Percentiles rank a stretch among this genome's conserved stretches.
These are phyloP conservation scores for Dipodomys merriami DNA, from an alignment of 2,113 vertebrate genomes.

Conservation along the genomic window DNA sequence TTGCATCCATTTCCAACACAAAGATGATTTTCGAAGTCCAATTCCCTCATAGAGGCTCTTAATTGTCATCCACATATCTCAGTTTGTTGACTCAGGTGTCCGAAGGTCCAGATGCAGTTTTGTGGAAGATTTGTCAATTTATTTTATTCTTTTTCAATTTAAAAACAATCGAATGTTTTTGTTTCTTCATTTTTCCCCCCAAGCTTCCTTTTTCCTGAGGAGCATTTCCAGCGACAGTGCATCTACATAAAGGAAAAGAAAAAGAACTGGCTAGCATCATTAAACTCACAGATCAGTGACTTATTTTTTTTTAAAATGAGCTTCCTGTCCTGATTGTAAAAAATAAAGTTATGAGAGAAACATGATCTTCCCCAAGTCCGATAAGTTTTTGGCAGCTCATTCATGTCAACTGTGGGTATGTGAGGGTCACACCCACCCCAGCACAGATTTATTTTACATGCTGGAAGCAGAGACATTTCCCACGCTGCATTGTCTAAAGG, in stretches of 20 bases:
- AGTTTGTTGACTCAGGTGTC: constrained; percentile 39
- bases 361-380: constrained; percentile 21
- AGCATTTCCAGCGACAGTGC: constrained; percentile 52
- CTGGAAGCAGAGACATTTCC: neutral
- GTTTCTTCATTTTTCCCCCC: constrained; percentile 46
- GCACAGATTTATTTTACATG: constrained; percentile 17
- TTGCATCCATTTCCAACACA: constrained; percentile 38
- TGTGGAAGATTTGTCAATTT: constrained; percentile 11
- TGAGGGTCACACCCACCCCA: constrained; percentile 31
- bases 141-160: neutral
- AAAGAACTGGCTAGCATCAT: neutral
- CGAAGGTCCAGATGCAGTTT: neutral
- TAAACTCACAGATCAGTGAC: constrained; percentile 71
- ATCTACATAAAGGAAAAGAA: constrained; percentile 41
- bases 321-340: constrained; percentile 49
- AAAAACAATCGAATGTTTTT: neutral
- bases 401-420: constrained; percentile 41
- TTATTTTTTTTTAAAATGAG: constrained; percentile 37
- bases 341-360: constrained; percentile 55
- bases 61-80: neutral
- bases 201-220: constrained; percentile 48
- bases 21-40: constrained; percentile 43
- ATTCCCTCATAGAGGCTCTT: neutral
- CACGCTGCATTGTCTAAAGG: constrained; percentile 52
- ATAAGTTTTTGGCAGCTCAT: constrained; percentile 33